A percentile compares a stretch with the other conserved stretches of the same genome.
phyloP scores from a whole-genome alignment of 2,888 invertebrate species.

The Chrysotoxum bicinctum region DNA sequence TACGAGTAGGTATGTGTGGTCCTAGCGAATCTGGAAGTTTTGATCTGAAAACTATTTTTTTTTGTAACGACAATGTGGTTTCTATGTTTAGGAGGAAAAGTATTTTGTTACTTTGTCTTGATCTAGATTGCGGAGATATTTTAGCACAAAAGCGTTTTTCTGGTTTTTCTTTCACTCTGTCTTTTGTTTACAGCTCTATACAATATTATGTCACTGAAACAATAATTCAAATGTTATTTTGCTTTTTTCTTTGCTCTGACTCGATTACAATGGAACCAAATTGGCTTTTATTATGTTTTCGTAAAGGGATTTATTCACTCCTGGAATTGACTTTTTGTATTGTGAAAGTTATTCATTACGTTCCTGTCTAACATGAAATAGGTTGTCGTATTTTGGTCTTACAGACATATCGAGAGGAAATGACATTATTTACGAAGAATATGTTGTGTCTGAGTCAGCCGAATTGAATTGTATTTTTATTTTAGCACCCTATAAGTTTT shows the following conservation, averaged over 20 bases:
- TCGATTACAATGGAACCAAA: neutral
- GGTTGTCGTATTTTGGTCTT: neutral
- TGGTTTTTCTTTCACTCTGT: neutral
- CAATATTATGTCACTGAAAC: neutral
- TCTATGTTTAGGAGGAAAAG: neutral
- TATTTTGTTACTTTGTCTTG: too few relatives aligned
- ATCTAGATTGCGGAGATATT: conserved; percentile 3
- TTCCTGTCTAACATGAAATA: conserved; percentile 17
- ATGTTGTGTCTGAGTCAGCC: neutral
- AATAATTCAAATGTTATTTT: conserved; percentile 15
- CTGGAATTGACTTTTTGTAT: conserved; percentile 18
- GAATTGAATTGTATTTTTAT: neutral
- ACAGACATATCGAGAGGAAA: neutral
- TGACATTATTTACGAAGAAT: conserved; percentile 1
- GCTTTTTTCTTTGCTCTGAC: neutral
- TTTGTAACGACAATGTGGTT: neutral
- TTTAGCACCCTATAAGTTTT: neutral
- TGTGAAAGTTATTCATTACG: conserved; percentile 10
- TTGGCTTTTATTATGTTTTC: conserved; percentile 6
- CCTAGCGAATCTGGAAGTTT: neutral
- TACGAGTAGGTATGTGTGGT: neutral
- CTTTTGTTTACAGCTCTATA: neutral
- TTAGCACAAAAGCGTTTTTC: neutral
- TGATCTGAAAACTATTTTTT: neutral
- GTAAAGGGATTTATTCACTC: neutral